A percentile compares a stretch with the other conserved stretches of the same genome.
phyloP scores from a whole-genome alignment of 2,888 invertebrate genomes.

The Tetragonisca angustula region DNA sequence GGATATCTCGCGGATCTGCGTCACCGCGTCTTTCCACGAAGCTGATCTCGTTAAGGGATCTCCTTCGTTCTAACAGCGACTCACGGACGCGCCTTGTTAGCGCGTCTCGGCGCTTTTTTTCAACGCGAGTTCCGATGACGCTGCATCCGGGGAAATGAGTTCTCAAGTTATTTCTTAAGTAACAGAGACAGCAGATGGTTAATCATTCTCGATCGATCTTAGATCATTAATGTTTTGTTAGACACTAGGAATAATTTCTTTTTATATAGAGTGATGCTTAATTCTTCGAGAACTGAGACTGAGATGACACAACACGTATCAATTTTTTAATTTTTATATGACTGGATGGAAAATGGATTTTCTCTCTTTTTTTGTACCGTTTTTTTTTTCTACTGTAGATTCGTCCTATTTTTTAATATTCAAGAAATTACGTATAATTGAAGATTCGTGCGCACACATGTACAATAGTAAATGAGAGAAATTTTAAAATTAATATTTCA shows the following conservation, averaged over 20 bases:
- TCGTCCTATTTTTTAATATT: not conserved
- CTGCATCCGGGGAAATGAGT: slow-evolving; percentile 43
- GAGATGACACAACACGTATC: too few relatives aligned
- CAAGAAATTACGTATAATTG: not conserved
- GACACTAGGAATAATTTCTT: too few relatives aligned
- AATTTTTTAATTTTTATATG: too few relatives aligned
- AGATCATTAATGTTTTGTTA: too few relatives aligned
- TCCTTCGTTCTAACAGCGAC: slow-evolving; percentile 63
- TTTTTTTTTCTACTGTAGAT: too few relatives aligned
- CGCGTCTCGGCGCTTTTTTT: slow-evolving; percentile 62
- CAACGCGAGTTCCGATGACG: slow-evolving; percentile 31
- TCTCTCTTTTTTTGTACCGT: too few relatives aligned
- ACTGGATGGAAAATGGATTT: too few relatives aligned
- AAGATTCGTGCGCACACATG: not conserved
- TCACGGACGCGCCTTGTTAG: slow-evolving; percentile 68
- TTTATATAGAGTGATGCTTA: too few relatives aligned
- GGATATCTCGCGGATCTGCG: slow-evolving; percentile 71
- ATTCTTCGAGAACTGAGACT: too few relatives aligned
- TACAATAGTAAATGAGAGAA: too few relatives aligned
- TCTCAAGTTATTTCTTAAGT: slow-evolving; percentile 12
- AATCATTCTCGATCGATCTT: slow-evolving; percentile 8
- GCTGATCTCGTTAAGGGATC: slow-evolving; percentile 72
- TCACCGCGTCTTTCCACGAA: slow-evolving; percentile 69
- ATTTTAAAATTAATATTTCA: too few relatives aligned
- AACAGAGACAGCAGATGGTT: not conserved